A percentile compares a stretch with the other conserved stretches of the same genome.
Evolutionary conservation across 2,797 vertebrate species (phyloP).

Genomic region (Tragelaphus eurycerus): DNA sequence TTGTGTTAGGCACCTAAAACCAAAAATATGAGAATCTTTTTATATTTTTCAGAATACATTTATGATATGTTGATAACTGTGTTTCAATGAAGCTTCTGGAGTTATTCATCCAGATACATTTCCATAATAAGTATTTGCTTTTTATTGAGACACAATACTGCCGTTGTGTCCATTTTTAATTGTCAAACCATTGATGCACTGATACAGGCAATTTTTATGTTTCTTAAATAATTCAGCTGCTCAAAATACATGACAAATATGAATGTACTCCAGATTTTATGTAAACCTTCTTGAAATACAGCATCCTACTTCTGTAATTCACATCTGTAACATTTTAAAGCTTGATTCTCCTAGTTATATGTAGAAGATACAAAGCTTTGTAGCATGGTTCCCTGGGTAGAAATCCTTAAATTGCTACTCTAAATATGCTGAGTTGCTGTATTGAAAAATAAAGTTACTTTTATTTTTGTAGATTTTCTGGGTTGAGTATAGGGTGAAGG

Average conservation of each 20-base stretch:
- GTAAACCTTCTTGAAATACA: conserved; percentile 16
- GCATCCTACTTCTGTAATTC: background rate
- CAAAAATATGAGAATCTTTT: conserved; percentile 21
- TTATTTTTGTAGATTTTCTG: conserved; percentile 11
- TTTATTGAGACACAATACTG: background rate
- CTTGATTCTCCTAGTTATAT: conserved; percentile 30
- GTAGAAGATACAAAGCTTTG: conserved; percentile 7
- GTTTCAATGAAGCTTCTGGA: background rate
- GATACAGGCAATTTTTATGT: background rate
- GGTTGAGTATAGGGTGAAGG: background rate
- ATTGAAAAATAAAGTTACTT: background rate
- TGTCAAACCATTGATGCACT: background rate
- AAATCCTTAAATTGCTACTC: conserved; percentile 23
- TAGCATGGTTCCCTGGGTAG: background rate
- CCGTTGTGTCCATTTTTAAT: background rate
- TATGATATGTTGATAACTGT: background rate
- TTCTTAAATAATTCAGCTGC: conserved; percentile 12
- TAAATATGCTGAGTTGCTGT: background rate
- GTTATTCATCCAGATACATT: background rate
- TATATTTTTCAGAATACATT: background rate
- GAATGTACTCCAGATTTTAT: background rate
- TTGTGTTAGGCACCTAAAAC: background rate
- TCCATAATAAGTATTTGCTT: conserved; percentile 15
- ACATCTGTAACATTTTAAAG: background rate
- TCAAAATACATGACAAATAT: conserved; percentile 26